Evolutionary conservation across 30 jellyfish, hydroid and myxozoan species (phyloP).

Genomic region (Aurelia aurita): DNA sequence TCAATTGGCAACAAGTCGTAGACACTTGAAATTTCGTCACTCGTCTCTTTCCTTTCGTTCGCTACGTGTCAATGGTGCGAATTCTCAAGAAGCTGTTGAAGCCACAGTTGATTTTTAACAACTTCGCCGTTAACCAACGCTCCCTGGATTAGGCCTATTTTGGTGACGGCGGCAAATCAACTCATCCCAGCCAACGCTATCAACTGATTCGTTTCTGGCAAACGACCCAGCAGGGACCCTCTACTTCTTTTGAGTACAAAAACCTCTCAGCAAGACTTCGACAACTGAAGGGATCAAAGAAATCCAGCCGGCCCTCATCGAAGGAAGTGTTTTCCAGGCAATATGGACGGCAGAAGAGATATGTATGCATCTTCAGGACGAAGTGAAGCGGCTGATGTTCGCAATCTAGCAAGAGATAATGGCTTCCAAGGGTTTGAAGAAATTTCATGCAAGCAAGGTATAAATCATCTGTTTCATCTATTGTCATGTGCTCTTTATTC

Average conservation of each 20-base stretch:
- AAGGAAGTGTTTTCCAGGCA: background rate
- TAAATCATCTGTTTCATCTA: background rate
- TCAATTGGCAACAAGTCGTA: constrained; percentile 54
- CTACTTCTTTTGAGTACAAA: too few species aligned
- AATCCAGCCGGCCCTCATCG: background rate
- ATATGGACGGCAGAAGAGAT: constrained; percentile 19
- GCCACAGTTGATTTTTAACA: too few species aligned
- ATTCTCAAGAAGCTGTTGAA: constrained; percentile 9
- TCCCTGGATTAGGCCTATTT: too few species aligned
- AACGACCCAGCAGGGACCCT: too few species aligned
- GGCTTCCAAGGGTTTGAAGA: constrained; percentile 52
- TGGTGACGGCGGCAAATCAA: too few species aligned
- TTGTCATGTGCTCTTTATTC: background rate
- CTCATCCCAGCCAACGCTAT: too few species aligned
- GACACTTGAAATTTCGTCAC: constrained; percentile 41
- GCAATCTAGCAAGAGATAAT: constrained; percentile 23
- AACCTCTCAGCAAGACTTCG: too few species aligned
- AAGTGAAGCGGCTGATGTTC: constrained; percentile 2
- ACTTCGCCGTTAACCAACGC: too few species aligned
- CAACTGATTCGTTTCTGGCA: too few species aligned
- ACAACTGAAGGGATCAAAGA: too few species aligned
- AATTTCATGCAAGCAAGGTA: constrained; percentile 49
- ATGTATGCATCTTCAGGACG: constrained; percentile 16
- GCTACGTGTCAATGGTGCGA: background rate
- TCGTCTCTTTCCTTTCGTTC: background rate